Base-by-base conservation (phyloP, 1,140 invertebrate species). In the Subanguina moxae region DNA sequence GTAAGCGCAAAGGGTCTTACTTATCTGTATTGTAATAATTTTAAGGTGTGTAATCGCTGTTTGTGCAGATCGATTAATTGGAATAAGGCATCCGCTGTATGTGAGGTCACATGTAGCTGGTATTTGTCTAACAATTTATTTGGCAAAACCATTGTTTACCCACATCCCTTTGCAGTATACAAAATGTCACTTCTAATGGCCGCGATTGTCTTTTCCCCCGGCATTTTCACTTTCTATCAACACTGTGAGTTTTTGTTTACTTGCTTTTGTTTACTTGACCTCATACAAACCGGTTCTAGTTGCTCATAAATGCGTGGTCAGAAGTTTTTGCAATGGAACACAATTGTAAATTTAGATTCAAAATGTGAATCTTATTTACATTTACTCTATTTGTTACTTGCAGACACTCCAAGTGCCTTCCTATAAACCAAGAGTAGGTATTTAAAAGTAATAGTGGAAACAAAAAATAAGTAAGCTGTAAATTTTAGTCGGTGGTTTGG, bases 31-130 rank as follows among this genome's bases (percentile, higher is more conserved):
- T 59, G 17, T 1, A 28, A 9, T 32, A 3, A 3, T 21, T 65
- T 75, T 43, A 48, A 77, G 76, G 75, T 72, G 76, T 65, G 78
- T 80, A 3, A 80, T 80, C 25, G 80, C 80, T 7, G 78, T 80
- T 27, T 82, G 80, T 32, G 62, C 77, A 1, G 78, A 80, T 52
- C 77, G 78, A 19, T 63, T 80, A 17, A 71, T 80, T 43, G 78
- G 78, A 1, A 80, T 80, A 43, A 61, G 71, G 27, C 68, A 74
- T 46, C 78, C 78, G 0, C 65, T 80, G 0, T 80, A 80, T 21
- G 71, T 73, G 1, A 61, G 79, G 61, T 62, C 67, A 23, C 65
- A 78, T 27, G 67, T 76, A 48, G 62, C 75, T 48, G n/a, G 48
- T 9, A 48, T 52, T 19, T 15, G 48, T 52, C n/a, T 52, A 52